Percentiles rank a stretch among this genome's conserved stretches.
Evolutionary conservation across 1,140 invertebrate species (phyloP).

Genomic region (Lordiphosa collinella): DNA sequence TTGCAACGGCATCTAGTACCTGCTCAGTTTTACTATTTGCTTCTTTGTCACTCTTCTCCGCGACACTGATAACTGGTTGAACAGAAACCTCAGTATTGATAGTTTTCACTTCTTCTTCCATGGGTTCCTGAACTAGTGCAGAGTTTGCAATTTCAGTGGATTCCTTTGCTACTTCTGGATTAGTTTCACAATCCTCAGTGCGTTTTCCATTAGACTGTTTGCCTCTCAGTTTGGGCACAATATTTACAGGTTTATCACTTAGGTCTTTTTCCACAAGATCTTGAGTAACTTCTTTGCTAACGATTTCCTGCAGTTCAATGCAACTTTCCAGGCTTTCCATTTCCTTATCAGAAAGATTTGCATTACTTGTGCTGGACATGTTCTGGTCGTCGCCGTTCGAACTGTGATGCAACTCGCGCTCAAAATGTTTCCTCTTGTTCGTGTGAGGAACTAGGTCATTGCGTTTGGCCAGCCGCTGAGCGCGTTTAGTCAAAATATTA

Average conservation of each 20-base stretch:
- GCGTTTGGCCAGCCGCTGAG: constrained; percentile 62
- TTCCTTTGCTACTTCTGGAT: constrained; percentile 9
- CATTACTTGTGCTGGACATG: neutral
- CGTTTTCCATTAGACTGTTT: constrained; percentile 74
- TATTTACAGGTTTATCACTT: constrained; percentile 61
- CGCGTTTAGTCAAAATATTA: constrained; percentile 49
- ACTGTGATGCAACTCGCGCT: constrained; percentile 31
- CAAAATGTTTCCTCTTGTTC: constrained; percentile 69
- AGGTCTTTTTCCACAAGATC: constrained; percentile 25
- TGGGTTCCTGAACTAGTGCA: constrained; percentile 2
- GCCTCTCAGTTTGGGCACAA: constrained; percentile 78
- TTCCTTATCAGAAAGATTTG: neutral
- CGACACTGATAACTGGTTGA: neutral
- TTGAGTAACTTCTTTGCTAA: constrained; percentile 15
- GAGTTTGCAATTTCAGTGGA: neutral
- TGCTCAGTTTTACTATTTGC: constrained; percentile 44
- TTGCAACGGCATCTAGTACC: constrained; percentile 64
- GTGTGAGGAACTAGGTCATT: constrained; percentile 74
- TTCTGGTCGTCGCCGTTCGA: constrained; percentile 1
- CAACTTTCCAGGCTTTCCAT: neutral
- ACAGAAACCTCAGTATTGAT: neutral
- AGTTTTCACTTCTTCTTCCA: constrained; percentile 8
- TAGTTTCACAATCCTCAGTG: constrained; percentile 37
- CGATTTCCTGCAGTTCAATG: constrained; percentile 9
- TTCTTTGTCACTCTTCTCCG: constrained; percentile 22